These are phyloP conservation scores for Hemichromis elongatus DNA, from an alignment of 2,113 vertebrate species.

Conservation along the genomic window DNA sequence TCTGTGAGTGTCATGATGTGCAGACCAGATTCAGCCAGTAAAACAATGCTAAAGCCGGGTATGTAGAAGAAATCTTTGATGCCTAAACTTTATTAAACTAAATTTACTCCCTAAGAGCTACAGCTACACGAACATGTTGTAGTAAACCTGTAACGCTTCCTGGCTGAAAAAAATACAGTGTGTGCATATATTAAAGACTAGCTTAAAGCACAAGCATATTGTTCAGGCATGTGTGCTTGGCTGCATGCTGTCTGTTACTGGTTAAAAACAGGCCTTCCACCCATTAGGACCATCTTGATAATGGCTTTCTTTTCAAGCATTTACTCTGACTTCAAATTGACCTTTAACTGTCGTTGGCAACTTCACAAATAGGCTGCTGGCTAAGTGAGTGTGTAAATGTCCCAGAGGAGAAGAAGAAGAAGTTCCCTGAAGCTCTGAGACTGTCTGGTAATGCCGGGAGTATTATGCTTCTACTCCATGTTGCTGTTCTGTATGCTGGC, in stretches of 20 bases:
- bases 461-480: background rate
- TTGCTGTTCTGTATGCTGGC: background rate
- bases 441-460: background rate
- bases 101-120: background rate
- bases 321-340: slow-evolving; percentile 32
- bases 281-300: slow-evolving; percentile 32
- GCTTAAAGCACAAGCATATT: background rate
- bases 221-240: slow-evolving; percentile 1
- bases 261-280: slow-evolving; percentile 25
- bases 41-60: background rate
- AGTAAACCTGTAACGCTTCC: background rate
- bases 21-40: background rate
- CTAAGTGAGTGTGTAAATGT: background rate
- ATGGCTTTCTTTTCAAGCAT: slow-evolving; percentile 3
- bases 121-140: background rate
- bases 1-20: background rate
- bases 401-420: background rate
- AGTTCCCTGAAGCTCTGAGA: slow-evolving; percentile 19
- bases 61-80: background rate
- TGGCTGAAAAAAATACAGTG: background rate
- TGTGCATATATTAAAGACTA: background rate
- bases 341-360: slow-evolving; percentile 22
- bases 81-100: background rate
- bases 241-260: slow-evolving; percentile 1
- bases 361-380: slow-evolving; percentile 5